These are phyloP conservation scores for Bradypus variegatus DNA, from an alignment of 2,797 vertebrate genomes.

Conservation along the genomic window DNA sequence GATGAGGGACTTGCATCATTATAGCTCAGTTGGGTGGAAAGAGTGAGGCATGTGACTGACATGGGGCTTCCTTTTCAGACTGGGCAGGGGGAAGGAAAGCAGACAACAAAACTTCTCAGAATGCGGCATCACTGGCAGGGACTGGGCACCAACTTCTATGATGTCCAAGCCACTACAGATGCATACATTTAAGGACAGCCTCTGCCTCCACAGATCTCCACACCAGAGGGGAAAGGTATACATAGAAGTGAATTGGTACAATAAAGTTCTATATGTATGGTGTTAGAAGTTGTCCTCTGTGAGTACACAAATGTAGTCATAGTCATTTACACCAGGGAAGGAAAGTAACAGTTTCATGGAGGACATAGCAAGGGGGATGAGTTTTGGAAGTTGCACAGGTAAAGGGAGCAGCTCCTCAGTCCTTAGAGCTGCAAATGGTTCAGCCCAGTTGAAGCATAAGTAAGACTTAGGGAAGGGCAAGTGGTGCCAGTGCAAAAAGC, in stretches of 20 bases:
- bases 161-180: background rate
- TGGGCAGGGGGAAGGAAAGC: background rate
- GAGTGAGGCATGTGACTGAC: too few relatives aligned
- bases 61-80: background rate
- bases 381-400: background rate
- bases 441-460: background rate
- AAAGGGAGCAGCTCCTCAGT: background rate
- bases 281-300: background rate
- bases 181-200: background rate
- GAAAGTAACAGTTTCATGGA: background rate
- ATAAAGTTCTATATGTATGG: too few relatives aligned
- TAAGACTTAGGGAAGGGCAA: background rate
- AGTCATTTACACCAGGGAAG: background rate
- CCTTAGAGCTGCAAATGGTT: background rate
- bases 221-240: background rate
- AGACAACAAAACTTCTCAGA: background rate
- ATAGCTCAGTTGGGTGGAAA: background rate
- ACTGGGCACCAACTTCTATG: background rate
- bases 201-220: background rate
- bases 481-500: background rate
- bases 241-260: background rate
- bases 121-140: accelerated
- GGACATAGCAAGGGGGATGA: too few relatives aligned
- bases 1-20: background rate
- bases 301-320: accelerated